These are phyloP conservation scores for Xiphophorus birchmanni DNA, from an alignment of 2,797 vertebrate genomes.

Conservation along the genomic window DNA sequence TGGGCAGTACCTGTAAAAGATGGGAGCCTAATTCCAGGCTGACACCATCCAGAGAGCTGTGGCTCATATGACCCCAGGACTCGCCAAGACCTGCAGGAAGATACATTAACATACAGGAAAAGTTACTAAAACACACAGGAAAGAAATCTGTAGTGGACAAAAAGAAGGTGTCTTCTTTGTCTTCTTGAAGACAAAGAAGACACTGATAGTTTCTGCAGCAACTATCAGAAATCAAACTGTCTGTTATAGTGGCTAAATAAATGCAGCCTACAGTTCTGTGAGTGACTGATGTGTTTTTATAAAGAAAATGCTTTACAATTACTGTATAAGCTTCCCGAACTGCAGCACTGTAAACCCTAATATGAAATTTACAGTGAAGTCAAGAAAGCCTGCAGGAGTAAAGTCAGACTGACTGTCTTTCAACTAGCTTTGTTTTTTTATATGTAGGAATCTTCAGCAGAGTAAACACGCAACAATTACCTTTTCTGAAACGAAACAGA, in stretches of 20 bases:
- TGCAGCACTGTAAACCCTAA: neutral
- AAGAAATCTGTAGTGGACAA: neutral
- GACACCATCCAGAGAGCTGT: constrained; percentile 90
- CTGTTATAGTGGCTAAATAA: neutral
- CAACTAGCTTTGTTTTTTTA: neutral
- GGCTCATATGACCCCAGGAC: constrained; percentile 95
- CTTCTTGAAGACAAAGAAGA: too few relatives aligned
- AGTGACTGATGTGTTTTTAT: neutral
- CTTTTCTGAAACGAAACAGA: neutral
- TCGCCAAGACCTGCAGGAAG: constrained; percentile 88
- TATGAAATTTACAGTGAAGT: neutral
- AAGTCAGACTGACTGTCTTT: neutral
- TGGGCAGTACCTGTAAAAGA: constrained; percentile 88
- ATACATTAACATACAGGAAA: constrained; percentile 19
- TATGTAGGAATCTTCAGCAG: neutral
- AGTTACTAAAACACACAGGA: neutral
- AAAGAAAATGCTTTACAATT: neutral
- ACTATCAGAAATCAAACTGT: neutral
- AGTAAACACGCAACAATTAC: neutral
- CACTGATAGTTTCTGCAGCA: neutral
- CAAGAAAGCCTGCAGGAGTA: neutral
- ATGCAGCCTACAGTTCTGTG: neutral
- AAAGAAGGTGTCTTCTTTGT: too few relatives aligned
- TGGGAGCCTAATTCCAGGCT: constrained; percentile 94
- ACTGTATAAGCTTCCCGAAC: neutral